Evolutionary conservation across 2,797 vertebrate genomes (phyloP), one percentile per base, ranked within the genome.

Genomic region (Enteromius mattozi): DNA sequence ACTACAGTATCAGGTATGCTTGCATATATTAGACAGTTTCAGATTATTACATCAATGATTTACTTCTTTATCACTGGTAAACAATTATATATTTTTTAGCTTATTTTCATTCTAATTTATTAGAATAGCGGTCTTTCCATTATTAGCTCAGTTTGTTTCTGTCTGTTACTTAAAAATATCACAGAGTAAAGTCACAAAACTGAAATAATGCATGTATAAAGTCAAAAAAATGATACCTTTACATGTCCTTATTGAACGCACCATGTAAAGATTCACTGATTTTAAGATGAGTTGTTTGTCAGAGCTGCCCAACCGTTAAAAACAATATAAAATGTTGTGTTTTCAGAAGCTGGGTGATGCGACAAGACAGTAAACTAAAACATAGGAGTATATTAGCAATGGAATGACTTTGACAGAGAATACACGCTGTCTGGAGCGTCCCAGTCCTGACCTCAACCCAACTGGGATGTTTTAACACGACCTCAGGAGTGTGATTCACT

Each of bases 371-470:
- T 30, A 33, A 54, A 49, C 27, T 6, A 75, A 54, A 51, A 30
- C 45, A 74, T 9, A 74, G 5, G 4, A 75, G 33, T 76, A 76
- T 56, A 35, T 54, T 19, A n/a, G 30, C 27, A 35, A 54, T 21
- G 14, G 19, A 56, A 37, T 56, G 72, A 37, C 33, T 76, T 37
- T 7, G 35, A 14, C 19, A 76, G 65, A 65, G 16, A 65, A 17
- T 16, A 16, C 14, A 7, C 5, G 14, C 13, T 27, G 35, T 30
- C 54, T 56, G 61, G 3, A 61, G n/a, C 4, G 45, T 7, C 6
- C 47, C 72, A 37, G 19, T n/a, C 72, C 19, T 76, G 72, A 76
- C 72, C 72, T 56, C 12, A 56, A 37, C 12, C 51, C 6, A 37
- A n/a, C 45, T 33, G 45, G 33, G 2, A 51, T 51, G 71, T 4